Evolutionary conservation across 2,797 vertebrate species (phyloP), one percentile per base, ranked within the genome.

Genomic region (Pangasius macronema): DNA sequence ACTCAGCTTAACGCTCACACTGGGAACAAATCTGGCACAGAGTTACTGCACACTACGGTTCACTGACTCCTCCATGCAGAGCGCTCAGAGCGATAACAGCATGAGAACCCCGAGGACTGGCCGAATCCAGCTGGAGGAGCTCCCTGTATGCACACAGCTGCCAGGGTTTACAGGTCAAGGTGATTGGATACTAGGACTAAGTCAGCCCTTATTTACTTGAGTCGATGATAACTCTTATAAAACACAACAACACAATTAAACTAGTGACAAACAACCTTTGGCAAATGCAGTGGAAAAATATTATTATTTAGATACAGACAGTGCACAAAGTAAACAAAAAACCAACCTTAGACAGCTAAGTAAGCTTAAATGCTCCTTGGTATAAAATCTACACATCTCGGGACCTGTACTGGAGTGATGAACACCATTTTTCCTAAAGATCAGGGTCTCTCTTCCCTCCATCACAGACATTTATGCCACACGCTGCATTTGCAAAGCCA

Each of bases 91-190:
- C 24, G 90, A 92, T 91, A 91, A 90, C 86, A 88, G 82, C 51
- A 57, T 70, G 87, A 59, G 77, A 88, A 84, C 87, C 92, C 86
- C 68, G 82, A 83, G 85, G 85, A 83, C 72, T 84, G 85, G 72
- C 83, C 88, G 75, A 83, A 82, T 87, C 88, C 90, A 91, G 85
- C 89, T 86, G 85, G 85, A 90, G 85, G 86, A 88, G 80, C 88
- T 85, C 79, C 76, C 39, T 39, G 51, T 70, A 87, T 49, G 33
- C 82, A 82, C 81, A 88, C 86, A 76, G 73, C 59, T 90, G 89
- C 87, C 89, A 88, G 81, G 36, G 89, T 90, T 91, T 86, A 83
- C 87, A 90, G 89, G 90, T 90, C 84, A 88, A 87, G 77, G 87
- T 81, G 68, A 77, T 75, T n/a, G 67, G 42, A 84, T n/a, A n/a